A percentile compares a stretch with the other conserved stretches of the same genome.
Evolutionary conservation across 2,113 vertebrate genomes (phyloP).

Genomic region (Xiphophorus couchianus): DNA sequence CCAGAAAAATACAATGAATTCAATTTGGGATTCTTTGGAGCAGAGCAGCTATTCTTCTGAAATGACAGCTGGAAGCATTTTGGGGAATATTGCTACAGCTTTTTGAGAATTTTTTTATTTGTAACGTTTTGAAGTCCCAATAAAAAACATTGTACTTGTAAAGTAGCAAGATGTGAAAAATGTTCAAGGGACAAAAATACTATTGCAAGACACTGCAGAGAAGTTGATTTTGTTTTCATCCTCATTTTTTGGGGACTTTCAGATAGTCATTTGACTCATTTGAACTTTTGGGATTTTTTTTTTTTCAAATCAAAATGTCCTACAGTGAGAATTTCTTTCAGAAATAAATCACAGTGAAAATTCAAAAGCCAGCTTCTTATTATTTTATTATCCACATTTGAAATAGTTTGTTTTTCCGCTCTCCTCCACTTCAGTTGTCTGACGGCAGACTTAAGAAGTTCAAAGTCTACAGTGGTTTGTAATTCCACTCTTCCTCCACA

Average conservation of each 20-base stretch:
- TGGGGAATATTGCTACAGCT: too few relatives aligned
- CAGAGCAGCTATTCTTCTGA: too few relatives aligned
- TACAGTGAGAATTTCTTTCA: conserved; percentile 1
- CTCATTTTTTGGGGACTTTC: too few relatives aligned
- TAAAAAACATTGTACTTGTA: background rate
- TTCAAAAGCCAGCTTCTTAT: conserved; percentile 25
- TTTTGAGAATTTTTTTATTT: background rate
- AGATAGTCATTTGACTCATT: background rate
- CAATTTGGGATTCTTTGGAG: too few relatives aligned
- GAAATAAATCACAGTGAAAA: conserved; percentile 14
- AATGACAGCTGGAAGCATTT: too few relatives aligned
- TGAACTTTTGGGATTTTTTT: background rate
- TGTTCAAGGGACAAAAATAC: background rate
- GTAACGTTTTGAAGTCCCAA: background rate
- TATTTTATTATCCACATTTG: conserved; percentile 48
- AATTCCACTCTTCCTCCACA: background rate
- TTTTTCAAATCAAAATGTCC: conserved; percentile 9
- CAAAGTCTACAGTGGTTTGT: conserved; percentile 18
- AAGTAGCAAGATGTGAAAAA: background rate
- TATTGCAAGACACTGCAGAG: background rate
- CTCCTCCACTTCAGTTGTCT: background rate
- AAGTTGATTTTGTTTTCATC: background rate
- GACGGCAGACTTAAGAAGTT: conserved; percentile 40
- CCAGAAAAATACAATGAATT: too few relatives aligned
- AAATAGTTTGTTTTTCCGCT: conserved; percentile 21